Conservation (phyloP, 2,113 vertebrate genomes). For the Ochotona princeps region DNA sequence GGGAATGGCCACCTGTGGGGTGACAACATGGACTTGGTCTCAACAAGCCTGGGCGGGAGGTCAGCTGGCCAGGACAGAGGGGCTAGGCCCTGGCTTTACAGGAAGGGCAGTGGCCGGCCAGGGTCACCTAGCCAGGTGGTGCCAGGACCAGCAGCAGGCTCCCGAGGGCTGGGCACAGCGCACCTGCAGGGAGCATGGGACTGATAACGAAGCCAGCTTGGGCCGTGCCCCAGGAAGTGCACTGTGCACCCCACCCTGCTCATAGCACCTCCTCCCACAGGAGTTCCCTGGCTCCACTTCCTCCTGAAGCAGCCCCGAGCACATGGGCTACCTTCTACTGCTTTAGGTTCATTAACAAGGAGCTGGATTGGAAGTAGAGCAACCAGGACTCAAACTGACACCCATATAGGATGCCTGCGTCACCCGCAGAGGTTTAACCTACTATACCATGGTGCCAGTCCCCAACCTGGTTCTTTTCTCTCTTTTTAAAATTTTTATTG, state of each 20-base stretch:
- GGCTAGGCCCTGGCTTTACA: accelerated
- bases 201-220: conserved; percentile 17
- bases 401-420: no score
- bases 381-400: no score
- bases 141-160: neutral
- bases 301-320: no score
- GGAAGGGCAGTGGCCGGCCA: neutral
- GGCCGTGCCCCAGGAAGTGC: neutral
- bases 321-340: no score
- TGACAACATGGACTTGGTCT: conserved; percentile 4
- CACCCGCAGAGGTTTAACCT: no score
- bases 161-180: neutral
- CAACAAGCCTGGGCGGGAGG: no score
- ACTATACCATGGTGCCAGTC: no score
- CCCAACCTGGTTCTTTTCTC: no score
- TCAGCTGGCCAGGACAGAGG: neutral
- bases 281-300: neutral
- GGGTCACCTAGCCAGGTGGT: neutral
- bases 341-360: no score
- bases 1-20: neutral
- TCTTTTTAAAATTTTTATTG: no score
- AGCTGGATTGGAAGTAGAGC: no score
- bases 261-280: neutral
- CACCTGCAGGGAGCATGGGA: neutral
- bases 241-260: accelerated